Percentiles rank a stretch among this genome's conserved stretches.
phyloP scores from a whole-genome alignment of 2,888 invertebrate species.

The Papilio gigon region DNA sequence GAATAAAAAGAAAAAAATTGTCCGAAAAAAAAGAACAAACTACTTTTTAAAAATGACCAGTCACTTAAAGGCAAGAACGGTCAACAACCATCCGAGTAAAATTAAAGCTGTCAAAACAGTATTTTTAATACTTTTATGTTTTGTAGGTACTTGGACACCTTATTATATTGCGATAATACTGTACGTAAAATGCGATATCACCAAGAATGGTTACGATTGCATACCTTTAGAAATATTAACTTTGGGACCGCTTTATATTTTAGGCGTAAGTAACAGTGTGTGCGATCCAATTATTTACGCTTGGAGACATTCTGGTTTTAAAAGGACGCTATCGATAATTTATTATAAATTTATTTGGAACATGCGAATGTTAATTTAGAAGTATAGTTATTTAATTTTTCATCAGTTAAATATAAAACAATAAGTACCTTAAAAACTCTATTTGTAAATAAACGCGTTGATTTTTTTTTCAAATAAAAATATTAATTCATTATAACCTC shows the following conservation, averaged over 20 bases:
- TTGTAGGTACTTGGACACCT: constrained; percentile 83
- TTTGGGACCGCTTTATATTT: constrained; percentile 81
- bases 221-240: constrained; percentile 76
- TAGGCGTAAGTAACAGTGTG: constrained; percentile 81
- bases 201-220: constrained; percentile 69
- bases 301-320: constrained; percentile 85
- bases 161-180: constrained; percentile 80
- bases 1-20: constrained; percentile 44
- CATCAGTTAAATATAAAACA: too few species aligned
- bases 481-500: too few species aligned
- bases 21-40: constrained; percentile 43
- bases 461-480: too few species aligned
- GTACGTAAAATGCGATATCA: constrained; percentile 74
- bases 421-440: too few species aligned
- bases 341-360: constrained; percentile 58
- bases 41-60: constrained; percentile 49
- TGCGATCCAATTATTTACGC: constrained; percentile 84
- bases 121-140: constrained; percentile 80
- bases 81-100: constrained; percentile 66
- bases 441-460: too few species aligned
- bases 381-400: background rate
- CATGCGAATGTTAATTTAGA: constrained; percentile 31
- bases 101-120: constrained; percentile 84
- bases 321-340: constrained; percentile 69
- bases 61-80: constrained; percentile 48